Percentiles rank a stretch among this genome's conserved stretches.
phyloP scores from a whole-genome alignment of 2,113 vertebrate species.

The Tragulus kanchil region DNA sequence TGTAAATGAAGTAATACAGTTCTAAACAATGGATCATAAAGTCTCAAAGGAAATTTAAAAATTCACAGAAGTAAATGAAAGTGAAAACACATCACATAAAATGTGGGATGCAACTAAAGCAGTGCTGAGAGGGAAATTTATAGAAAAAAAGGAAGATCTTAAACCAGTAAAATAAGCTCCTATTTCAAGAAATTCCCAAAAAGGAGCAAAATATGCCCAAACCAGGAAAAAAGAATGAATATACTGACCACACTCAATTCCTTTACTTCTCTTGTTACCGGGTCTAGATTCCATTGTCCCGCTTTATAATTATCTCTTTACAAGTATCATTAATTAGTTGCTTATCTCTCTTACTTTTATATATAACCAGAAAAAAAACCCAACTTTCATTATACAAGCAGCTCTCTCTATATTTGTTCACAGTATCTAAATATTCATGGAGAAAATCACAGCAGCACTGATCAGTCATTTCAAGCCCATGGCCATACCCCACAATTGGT shows the following conservation, averaged over 20 bases:
- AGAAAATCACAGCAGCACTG: not conserved
- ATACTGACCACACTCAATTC: not conserved
- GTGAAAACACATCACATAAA: not conserved
- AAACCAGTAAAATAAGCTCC: not conserved
- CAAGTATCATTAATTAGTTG: not conserved
- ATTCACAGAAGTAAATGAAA: not conserved
- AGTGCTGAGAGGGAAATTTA: not conserved
- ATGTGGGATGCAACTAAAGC: not conserved
- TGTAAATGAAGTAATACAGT: not conserved
- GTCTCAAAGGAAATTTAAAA: not conserved
- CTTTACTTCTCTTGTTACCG: not conserved
- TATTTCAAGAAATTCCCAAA: not conserved
- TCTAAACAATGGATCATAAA: conserved; percentile 11
- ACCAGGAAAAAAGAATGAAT: conserved; percentile 5
- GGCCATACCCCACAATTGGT: not conserved
- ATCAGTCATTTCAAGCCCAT: not conserved
- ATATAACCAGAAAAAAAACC: not conserved
- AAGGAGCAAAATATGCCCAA: not conserved
- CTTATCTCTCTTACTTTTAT: not conserved
- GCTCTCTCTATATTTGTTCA: not conserved
- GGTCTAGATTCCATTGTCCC: not conserved
- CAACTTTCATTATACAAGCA: not conserved
- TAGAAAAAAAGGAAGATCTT: not conserved
- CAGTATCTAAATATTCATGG: not conserved
- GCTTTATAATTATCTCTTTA: not conserved